A percentile compares a stretch with the other conserved stretches of the same genome.
phyloP scores from a whole-genome alignment of 2,888 invertebrate species.

The Gerosis bhagava region DNA sequence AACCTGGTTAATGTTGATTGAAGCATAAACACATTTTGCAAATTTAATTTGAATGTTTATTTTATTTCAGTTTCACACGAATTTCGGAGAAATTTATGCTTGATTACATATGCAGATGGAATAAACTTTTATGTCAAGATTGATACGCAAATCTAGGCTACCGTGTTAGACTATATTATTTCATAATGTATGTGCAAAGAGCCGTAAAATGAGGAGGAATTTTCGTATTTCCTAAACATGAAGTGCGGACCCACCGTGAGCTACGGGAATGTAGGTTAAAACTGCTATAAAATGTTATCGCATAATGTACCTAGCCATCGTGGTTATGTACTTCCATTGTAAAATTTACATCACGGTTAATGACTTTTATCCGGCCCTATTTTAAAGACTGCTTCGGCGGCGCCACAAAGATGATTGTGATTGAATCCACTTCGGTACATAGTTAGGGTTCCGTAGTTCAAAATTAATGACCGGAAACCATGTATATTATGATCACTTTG shows the following conservation, averaged over 20 bases:
- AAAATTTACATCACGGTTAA: constrained; percentile 32
- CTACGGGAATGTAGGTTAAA: constrained; percentile 54
- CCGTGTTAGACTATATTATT: background rate
- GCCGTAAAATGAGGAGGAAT: constrained; percentile 8
- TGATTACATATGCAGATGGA: too few species aligned
- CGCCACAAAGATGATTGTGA: constrained; percentile 16
- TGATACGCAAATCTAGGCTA: constrained; percentile 4
- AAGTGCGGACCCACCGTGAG: constrained; percentile 34
- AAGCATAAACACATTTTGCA: constrained; percentile 3
- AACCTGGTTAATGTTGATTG: constrained; percentile 9
- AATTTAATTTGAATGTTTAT: constrained; percentile 7
- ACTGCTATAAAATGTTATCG: constrained; percentile 60
- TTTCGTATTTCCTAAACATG: constrained; percentile 13
- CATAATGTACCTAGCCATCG: constrained; percentile 42
- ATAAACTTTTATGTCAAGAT: too few species aligned
- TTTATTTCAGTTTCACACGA: too few species aligned
- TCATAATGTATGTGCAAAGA: constrained; percentile 8
- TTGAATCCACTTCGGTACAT: constrained; percentile 4
- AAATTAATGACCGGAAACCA: too few species aligned
- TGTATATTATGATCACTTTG: too few species aligned
- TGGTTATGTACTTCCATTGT: constrained; percentile 31
- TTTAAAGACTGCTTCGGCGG: constrained; percentile 20
- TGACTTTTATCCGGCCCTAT: constrained; percentile 32
- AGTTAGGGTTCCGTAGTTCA: too few species aligned
- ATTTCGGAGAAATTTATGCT: too few species aligned